Percentiles rank a stretch among this genome's conserved stretches.
Conservation (phyloP, 2,113 vertebrate species). For the Ciconia maguari region DNA sequence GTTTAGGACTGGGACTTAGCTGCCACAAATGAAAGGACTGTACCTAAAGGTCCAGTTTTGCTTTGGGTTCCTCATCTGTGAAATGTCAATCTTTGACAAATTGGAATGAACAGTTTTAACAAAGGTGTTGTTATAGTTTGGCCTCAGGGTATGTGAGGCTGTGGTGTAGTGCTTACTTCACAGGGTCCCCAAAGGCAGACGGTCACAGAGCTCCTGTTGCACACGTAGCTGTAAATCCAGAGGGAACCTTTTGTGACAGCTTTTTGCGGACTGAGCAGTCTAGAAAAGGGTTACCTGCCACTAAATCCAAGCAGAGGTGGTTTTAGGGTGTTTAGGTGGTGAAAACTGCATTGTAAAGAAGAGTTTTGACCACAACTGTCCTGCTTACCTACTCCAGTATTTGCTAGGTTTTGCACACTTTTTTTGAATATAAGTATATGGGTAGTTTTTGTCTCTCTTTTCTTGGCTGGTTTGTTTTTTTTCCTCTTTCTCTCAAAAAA, state of each 20-base stretch:
- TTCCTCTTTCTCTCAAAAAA: neutral
- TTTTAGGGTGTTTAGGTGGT: neutral
- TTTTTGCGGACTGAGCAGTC: neutral
- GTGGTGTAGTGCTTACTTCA: neutral
- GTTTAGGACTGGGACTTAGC: neutral
- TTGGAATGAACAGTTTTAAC: neutral
- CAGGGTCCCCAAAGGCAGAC: neutral
- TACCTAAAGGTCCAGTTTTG: neutral
- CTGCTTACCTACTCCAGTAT: neutral
- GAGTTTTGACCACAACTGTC: neutral
- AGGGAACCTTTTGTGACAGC: neutral
- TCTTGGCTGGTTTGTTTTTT: neutral
- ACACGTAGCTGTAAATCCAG: neutral
- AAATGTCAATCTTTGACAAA: neutral
- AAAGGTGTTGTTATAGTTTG: neutral
- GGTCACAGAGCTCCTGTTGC: neutral
- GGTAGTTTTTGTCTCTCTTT: neutral
- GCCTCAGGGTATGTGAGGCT: rapidly evolving
- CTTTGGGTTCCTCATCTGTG: neutral
- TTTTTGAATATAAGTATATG: neutral
- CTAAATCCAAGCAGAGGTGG: neutral
- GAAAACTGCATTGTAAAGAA: neutral
- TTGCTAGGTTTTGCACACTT: neutral
- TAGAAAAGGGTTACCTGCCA: neutral
- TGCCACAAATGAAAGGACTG: neutral